Percentiles rank a stretch among this genome's conserved stretches.
Conservation (phyloP, 2,797 vertebrate species). For the Sylvia borin region DNA sequence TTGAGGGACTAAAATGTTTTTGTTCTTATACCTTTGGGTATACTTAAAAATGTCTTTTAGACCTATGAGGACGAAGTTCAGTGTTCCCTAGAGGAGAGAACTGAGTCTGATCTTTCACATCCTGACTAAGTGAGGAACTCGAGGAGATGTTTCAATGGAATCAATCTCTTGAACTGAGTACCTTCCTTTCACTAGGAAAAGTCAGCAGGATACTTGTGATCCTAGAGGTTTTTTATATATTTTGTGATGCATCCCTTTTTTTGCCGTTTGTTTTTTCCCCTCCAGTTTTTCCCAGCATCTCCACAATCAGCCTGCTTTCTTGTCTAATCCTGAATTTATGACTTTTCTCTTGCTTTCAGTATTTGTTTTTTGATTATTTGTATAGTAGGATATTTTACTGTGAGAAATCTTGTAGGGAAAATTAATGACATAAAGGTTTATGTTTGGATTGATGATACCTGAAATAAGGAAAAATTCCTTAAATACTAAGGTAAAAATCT, state of each 20-base stretch:
- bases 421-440: background rate
- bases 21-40: background rate
- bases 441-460: background rate
- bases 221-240: background rate
- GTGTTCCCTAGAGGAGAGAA: background rate
- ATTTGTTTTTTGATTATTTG: background rate
- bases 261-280: background rate
- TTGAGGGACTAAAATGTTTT: background rate
- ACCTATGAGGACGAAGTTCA: background rate
- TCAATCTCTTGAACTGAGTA: background rate
- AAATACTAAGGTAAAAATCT: background rate
- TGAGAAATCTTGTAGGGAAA: background rate
- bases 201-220: background rate
- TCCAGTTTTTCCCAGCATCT: background rate
- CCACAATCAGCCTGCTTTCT: background rate
- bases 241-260: background rate
- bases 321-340: background rate
- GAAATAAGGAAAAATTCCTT: background rate
- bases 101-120: background rate
- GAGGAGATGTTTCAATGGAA: background rate
- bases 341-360: background rate
- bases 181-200: background rate
- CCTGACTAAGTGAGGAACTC: background rate
- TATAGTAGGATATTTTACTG: background rate
- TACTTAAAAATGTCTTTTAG: background rate